Evolutionary conservation across 2,113 vertebrate species (phyloP), one percentile per base, ranked within the genome.

Genomic region (Pygoscelis antarcticus): DNA sequence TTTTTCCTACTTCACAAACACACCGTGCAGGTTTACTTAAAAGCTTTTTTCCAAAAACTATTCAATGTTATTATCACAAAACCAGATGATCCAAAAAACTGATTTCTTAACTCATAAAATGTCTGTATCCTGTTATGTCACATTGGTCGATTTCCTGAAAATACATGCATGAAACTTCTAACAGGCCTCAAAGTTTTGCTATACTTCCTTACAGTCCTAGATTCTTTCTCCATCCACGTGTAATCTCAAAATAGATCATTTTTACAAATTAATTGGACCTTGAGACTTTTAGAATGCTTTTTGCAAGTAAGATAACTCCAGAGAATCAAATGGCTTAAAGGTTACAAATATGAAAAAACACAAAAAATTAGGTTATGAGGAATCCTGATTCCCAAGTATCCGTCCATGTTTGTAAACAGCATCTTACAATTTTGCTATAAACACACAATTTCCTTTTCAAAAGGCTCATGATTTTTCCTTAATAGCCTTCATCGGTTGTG

Each of bases 1-100:
- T 77, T 77, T 52, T 47, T 6, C 44, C 36, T 52, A 79, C 36
- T 82, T 82, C 26, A 71, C 15, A 78, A 87, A 71, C 11, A 44
- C 1, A 44, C 2, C 0, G 0, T 9, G 8, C 10, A 49, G 10
- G 46, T 89, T 89, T 46, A 58, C 21, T 34, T 32, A 34, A 38
- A 47, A 47, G 8, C 0, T 23, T 69, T 90, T 90, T 79, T 52
- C 1, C 21, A 34, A 65, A n/a, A 38, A 25, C 4, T 36, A 42
- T 40, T 79, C 9, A 26, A 42, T 20, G 15, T 49, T 65, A 76
- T 12, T 65, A 36, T 14, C 11, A 55, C 25, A 94, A 79, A 69
- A 38, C 7, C 25, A 78, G 20, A 49, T 21, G 34, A 69, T 27
- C 25, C 25, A 79, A 77, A 83, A 74, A 42, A 1, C 8, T 29